A percentile compares a stretch with the other conserved stretches of the same genome.
Conservation (phyloP, 2,113 vertebrate genomes). For the Carollia perspicillata region DNA sequence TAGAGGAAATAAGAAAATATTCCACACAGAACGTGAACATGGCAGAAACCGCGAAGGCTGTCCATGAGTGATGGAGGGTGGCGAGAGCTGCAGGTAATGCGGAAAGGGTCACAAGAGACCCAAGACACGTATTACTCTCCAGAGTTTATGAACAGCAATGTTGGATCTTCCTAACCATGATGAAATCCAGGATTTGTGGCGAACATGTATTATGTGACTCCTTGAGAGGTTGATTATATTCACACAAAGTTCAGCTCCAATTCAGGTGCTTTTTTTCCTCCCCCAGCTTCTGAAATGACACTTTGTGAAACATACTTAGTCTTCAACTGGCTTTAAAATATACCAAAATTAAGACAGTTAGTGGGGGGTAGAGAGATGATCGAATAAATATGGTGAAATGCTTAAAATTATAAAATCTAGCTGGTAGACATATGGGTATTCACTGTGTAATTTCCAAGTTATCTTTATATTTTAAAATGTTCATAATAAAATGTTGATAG, state of each 20-base stretch:
- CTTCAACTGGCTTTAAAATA: not conserved
- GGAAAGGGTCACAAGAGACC: not conserved
- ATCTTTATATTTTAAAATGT: constrained; percentile 3
- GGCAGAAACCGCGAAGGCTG: not conserved
- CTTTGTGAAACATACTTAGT: not conserved
- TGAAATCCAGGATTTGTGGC: not conserved
- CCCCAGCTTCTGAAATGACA: not conserved
- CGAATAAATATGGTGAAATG: not conserved
- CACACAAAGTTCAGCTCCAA: not conserved
- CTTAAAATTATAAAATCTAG: not conserved
- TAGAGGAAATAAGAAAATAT: not conserved
- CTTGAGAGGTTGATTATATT: constrained; percentile 4
- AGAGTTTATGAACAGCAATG: not conserved
- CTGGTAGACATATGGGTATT: not conserved
- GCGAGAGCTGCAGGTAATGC: not conserved
- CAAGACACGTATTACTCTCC: not conserved
- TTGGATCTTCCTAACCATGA: not conserved
- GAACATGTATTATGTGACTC: not conserved
- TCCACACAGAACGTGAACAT: not conserved
- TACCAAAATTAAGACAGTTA: not conserved
- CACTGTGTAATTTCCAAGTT: not conserved
- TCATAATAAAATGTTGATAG: not conserved
- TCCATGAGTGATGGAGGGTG: not conserved
- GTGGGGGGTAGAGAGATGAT: not conserved
- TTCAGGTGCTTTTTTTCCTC: not conserved